phyloP scores from a whole-genome alignment of 2,113 vertebrate species.

The Phocoena phocoena region DNA sequence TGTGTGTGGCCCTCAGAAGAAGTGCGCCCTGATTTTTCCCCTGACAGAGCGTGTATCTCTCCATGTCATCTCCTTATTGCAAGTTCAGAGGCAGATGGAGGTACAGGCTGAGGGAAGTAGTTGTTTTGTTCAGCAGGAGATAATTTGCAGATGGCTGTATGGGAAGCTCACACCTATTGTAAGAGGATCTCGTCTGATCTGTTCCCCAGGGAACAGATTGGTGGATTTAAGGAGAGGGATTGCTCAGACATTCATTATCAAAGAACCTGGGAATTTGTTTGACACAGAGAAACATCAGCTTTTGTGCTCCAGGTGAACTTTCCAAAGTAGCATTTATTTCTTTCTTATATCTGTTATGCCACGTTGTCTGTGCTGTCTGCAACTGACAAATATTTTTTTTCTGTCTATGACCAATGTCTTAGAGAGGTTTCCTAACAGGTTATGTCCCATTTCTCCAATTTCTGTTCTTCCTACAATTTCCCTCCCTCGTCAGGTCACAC shows the following conservation, averaged over 20 bases:
- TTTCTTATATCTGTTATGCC: background rate
- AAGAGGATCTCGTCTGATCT: background rate
- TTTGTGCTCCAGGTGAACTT: background rate
- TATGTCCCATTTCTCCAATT: background rate
- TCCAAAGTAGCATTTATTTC: background rate
- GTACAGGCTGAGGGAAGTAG: background rate
- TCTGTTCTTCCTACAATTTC: too few relatives aligned
- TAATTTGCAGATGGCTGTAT: background rate
- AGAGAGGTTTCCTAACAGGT: background rate
- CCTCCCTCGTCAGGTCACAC: background rate
- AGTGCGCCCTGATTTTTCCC: fast-evolving
- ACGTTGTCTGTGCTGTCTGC: background rate
- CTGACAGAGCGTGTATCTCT: background rate
- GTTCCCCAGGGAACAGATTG: background rate
- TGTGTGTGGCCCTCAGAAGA: background rate
- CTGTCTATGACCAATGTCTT: fast-evolving
- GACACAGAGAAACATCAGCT: background rate
- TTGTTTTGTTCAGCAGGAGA: background rate
- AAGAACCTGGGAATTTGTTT: background rate
- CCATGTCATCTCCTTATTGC: background rate
- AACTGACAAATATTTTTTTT: background rate
- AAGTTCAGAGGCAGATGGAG: background rate
- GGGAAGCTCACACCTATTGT: background rate
- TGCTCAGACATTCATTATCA: background rate
- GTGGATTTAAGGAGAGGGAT: background rate